phyloP scores from a whole-genome alignment of 2,797 vertebrate genomes.

The Enoplosus armatus region DNA sequence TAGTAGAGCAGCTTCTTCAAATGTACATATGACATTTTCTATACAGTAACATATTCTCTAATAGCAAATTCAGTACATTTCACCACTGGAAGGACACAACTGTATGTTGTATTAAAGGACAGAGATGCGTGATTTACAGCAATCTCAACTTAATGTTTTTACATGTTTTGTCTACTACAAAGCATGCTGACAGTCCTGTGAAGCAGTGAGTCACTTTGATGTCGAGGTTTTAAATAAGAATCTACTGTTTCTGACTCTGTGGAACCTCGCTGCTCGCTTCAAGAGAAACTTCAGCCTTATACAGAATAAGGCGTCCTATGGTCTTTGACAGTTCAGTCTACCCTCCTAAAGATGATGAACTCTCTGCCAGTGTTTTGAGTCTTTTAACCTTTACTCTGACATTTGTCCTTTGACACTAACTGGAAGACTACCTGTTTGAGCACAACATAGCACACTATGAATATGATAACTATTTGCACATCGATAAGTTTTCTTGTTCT shows the following conservation, averaged over 20 bases:
- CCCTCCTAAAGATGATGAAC: slow-evolving; percentile 59
- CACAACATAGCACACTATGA: not conserved
- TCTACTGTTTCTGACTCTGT: slow-evolving; percentile 53
- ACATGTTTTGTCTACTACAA: slow-evolving; percentile 37
- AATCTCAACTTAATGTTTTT: slow-evolving; percentile 27
- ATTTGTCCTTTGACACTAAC: slow-evolving; percentile 36
- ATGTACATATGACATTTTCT: slow-evolving; percentile 11
- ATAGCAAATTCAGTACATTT: not conserved
- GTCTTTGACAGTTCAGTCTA: slow-evolving; percentile 62
- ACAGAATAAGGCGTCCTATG: slow-evolving; percentile 67
- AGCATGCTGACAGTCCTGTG: slow-evolving; percentile 37
- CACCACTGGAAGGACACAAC: slow-evolving; percentile 2
- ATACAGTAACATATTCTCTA: not conserved
- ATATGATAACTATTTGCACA: not conserved
- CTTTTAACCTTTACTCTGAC: slow-evolving; percentile 23
- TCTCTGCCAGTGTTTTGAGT: slow-evolving; percentile 18
- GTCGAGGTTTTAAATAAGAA: slow-evolving; percentile 62
- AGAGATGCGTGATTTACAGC: slow-evolving; percentile 19
- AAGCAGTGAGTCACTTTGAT: slow-evolving; percentile 64
- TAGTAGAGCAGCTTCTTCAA: not conserved
- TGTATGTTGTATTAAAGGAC: slow-evolving; percentile 6
- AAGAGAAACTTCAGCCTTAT: slow-evolving; percentile 66
- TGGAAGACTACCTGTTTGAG: not conserved
- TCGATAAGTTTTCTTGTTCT: not conserved
- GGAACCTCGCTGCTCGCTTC: slow-evolving; percentile 60